Conservation (phyloP, 1,140 invertebrate species). For the Rhagoletis zephyria region DNA sequence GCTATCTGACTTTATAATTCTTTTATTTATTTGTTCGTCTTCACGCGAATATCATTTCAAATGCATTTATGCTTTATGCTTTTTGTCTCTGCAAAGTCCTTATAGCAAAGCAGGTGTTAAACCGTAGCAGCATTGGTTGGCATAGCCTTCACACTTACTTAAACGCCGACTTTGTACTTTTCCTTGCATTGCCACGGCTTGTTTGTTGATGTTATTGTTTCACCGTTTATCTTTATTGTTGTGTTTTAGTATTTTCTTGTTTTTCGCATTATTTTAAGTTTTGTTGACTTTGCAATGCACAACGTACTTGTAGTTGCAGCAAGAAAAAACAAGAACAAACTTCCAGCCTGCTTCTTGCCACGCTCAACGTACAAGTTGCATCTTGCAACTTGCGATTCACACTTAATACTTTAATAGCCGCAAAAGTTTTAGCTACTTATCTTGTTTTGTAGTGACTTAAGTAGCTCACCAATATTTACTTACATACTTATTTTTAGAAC, state of each 20-base stretch:
- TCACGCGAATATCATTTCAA: background rate
- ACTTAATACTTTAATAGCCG: constrained; percentile 73
- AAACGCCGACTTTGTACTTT: constrained; percentile 54
- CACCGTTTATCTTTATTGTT: constrained; percentile 12
- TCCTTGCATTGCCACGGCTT: background rate
- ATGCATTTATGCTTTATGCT: constrained; percentile 39
- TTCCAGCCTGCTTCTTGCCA: background rate
- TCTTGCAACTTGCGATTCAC: constrained; percentile 58
- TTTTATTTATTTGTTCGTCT: background rate
- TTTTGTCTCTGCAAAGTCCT: background rate
- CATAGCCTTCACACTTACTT: constrained; percentile 27
- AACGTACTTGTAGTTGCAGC: background rate
- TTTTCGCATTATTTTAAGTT: constrained; percentile 8
- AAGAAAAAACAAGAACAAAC: background rate
- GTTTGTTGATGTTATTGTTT: constrained; percentile 49
- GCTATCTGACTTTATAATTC: background rate
- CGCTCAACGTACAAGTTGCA: background rate
- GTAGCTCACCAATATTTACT: constrained; percentile 70
- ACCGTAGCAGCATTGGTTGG: background rate
- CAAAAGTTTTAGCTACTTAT: constrained; percentile 60
- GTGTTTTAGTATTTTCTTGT: background rate
- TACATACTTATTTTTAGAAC: constrained; percentile 31
- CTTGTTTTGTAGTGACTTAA: constrained; percentile 60
- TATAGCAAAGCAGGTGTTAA: constrained; percentile 62
- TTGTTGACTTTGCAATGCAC: constrained; percentile 41